Conservation (phyloP, 2,797 vertebrate species). For the Cyclura pinguis region DNA sequence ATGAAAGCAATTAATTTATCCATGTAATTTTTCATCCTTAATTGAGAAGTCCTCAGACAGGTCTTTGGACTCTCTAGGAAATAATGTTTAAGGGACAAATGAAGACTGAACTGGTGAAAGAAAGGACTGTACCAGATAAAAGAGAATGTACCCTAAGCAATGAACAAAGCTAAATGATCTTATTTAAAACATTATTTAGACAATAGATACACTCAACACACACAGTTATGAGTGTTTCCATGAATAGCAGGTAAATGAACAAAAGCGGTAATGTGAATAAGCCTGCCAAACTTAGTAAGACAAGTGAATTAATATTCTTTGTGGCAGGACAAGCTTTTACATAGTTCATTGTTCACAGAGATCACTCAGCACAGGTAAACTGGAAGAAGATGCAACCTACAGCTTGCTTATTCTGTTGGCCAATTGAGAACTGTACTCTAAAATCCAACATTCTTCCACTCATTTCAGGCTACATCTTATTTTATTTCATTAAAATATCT, state of each 20-base stretch:
- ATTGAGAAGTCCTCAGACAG: not conserved
- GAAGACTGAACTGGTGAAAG: not conserved
- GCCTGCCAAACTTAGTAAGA: not conserved
- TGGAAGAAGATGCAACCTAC: not conserved
- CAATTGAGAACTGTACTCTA: not conserved
- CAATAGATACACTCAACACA: not conserved
- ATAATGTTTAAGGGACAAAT: not conserved
- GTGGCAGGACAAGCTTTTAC: not conserved
- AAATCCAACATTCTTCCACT: not conserved
- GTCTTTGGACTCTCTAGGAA: not conserved
- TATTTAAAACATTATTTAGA: not conserved
- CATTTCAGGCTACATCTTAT: not conserved
- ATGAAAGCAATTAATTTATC: not conserved
- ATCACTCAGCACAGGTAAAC: not conserved
- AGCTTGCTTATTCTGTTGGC: not conserved
- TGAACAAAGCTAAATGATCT: not conserved
- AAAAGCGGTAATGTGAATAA: not conserved
- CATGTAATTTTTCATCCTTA: not conserved
- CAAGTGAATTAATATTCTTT: not conserved
- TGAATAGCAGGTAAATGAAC: not conserved
- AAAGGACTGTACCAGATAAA: not conserved
- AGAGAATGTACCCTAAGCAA: not conserved
- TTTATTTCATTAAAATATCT: not conserved
- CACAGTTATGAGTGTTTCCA: not conserved
- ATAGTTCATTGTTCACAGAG: not conserved